Conservation (phyloP, 2,797 vertebrate genomes). For the Phrynocephalus vlangalii region DNA sequence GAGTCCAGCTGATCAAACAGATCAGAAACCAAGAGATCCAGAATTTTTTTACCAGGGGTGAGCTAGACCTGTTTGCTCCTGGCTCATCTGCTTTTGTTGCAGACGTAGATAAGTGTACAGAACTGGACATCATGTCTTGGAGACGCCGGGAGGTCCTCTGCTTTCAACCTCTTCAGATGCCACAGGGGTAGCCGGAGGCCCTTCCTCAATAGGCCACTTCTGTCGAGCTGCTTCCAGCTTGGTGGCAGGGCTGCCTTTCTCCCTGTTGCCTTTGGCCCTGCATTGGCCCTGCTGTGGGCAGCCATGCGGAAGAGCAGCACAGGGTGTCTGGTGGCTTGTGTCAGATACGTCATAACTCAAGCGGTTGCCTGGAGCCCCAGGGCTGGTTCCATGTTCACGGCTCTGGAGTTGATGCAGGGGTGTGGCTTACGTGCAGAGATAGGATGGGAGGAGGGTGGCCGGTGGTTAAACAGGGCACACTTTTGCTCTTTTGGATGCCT, state of each 20-base stretch:
- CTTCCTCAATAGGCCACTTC: background rate
- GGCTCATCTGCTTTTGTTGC: too few relatives aligned
- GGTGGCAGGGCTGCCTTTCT: background rate
- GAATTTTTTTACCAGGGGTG: too few relatives aligned
- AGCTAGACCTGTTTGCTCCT: too few relatives aligned
- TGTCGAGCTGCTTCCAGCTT: background rate
- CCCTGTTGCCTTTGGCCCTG: background rate
- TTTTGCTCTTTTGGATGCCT: background rate
- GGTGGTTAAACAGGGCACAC: too few relatives aligned
- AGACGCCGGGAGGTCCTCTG: background rate
- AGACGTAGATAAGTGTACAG: too few relatives aligned
- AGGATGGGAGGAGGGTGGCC: too few relatives aligned
- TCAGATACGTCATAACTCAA: background rate
- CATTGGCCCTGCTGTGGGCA: too few relatives aligned
- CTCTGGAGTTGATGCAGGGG: background rate
- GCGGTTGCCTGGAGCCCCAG: background rate
- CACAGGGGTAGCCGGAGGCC: background rate
- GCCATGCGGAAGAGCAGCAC: background rate
- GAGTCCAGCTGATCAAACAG: too few relatives aligned
- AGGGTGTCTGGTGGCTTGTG: background rate
- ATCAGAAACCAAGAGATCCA: too few relatives aligned
- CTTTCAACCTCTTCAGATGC: background rate
- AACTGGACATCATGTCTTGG: background rate
- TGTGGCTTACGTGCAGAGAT: too few relatives aligned
- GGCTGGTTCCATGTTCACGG: too few relatives aligned